Evolutionary conservation across 2,113 vertebrate genomes (phyloP).

Genomic region (Campylomormyrus tamandua): DNA sequence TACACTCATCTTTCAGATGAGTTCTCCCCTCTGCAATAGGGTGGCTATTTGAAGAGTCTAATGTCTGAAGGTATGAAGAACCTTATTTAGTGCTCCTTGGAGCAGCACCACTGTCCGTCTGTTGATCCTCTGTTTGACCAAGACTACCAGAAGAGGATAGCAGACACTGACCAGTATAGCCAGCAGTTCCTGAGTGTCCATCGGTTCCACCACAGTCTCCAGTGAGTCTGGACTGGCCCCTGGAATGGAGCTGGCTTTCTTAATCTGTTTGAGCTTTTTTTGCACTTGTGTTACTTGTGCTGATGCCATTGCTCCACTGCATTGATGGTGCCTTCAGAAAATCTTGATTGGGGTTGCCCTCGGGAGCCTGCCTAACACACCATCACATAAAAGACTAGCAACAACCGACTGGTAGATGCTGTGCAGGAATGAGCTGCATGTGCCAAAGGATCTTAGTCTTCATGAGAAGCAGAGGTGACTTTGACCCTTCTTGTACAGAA

Average conservation of each 20-base stretch:
- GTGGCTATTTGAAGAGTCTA: neutral
- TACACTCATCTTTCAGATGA: neutral
- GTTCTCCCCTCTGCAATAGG: neutral
- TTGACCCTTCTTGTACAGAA: neutral
- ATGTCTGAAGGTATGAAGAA: neutral
- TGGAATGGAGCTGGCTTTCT: neutral
- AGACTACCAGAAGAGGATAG: neutral
- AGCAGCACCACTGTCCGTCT: neutral
- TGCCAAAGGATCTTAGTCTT: neutral
- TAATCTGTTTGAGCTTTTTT: neutral
- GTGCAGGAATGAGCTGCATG: neutral
- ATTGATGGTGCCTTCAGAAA: neutral
- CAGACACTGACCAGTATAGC: neutral
- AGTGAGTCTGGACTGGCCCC: neutral
- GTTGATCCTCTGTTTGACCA: neutral
- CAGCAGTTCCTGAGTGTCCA: neutral
- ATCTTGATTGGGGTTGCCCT: neutral
- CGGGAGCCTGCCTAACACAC: neutral
- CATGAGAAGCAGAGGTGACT: neutral
- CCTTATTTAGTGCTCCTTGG: neutral
- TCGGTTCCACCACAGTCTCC: neutral
- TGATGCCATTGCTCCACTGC: neutral
- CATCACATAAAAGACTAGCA: neutral
- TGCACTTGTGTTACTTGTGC: neutral
- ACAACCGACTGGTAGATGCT: neutral